Evolutionary conservation across 2,113 vertebrate genomes (phyloP), one percentile per base, ranked within the genome.

Genomic region (Petrocephalus microphthalmus): DNA sequence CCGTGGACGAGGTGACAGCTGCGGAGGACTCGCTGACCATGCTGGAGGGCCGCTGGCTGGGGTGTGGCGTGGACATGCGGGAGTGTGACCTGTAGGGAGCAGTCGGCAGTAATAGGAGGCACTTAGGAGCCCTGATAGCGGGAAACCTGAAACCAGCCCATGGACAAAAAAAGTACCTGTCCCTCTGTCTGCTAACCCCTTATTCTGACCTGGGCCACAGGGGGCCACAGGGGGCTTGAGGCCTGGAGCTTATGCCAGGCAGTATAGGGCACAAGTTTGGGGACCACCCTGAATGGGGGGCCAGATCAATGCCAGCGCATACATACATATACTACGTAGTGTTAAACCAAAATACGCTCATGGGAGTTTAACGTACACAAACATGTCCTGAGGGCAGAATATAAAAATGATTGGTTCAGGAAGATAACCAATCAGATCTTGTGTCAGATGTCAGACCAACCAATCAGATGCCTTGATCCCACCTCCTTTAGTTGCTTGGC

Each of bases 21-120:
- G 97, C 97, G 89, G 98, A 99, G 0, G 96, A 94, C 91, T 99
- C 98, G 54, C 98, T 99, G 95, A 98, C 95, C 92, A 97, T 97
- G 94, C 97, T 99, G 94, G 97, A 96, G 15, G 96, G 96, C 92
- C 96, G 96, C 92, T 96, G 95, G 94, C 95, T 92, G 92, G 93
- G 89, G 84, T 95, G 94, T 52, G 94, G 94, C 92, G 94, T 96
- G 89, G 95, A 96, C 94, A 97, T 96, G 90, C 91, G 95, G 90
- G 92, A 93, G 89, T 93, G 94, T 85, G 93, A 93, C 91, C 98
- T 99, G 92, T 15, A 87, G 7, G 25, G 51, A 71, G 51, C 42
- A 54, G 57, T 19, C 19, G n/a, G 42, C 6, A 1, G n/a, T 87
- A 45, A 64, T 47, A 42, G 57, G 29, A 19, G 5, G 42, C 29